Evolutionary conservation across 2,888 invertebrate genomes (phyloP).

Genomic region (Allophyes oxyacanthae): DNA sequence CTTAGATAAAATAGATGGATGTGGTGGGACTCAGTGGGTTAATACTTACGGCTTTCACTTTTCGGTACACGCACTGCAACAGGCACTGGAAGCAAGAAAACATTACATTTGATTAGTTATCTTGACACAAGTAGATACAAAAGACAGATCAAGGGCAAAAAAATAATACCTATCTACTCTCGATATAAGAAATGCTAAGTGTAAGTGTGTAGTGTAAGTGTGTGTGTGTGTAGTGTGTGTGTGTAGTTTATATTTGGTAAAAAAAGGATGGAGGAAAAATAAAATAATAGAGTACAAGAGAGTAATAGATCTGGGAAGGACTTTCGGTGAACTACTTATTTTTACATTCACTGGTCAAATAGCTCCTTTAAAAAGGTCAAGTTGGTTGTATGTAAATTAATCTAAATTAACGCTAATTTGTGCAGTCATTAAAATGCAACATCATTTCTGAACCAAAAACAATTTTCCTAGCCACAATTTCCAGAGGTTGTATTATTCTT

Average conservation of each 20-base stretch:
- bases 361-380: not conserved
- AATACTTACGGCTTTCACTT: conserved; percentile 93
- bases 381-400: too few species aligned
- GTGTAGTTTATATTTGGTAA: too few species aligned
- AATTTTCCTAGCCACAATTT: too few species aligned
- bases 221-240: too few species aligned
- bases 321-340: not conserved
- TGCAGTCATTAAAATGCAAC: too few species aligned
- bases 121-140: not conserved
- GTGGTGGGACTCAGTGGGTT: conserved; percentile 35
- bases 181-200: too few species aligned
- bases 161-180: too few species aligned
- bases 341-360: not conserved
- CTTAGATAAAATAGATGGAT: conserved; percentile 33
- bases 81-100: conserved; percentile 90
- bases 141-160: not conserved
- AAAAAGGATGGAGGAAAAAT: too few species aligned
- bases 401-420: not conserved
- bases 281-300: conserved; percentile 2
- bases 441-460: too few species aligned
- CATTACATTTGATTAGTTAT: conserved; percentile 20
- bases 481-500: too few species aligned
- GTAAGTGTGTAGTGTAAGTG: too few species aligned
- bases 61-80: conserved; percentile 93
- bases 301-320: too few species aligned